Conservation (phyloP, 2,888 invertebrate species). For the Nomada goodeniana region DNA sequence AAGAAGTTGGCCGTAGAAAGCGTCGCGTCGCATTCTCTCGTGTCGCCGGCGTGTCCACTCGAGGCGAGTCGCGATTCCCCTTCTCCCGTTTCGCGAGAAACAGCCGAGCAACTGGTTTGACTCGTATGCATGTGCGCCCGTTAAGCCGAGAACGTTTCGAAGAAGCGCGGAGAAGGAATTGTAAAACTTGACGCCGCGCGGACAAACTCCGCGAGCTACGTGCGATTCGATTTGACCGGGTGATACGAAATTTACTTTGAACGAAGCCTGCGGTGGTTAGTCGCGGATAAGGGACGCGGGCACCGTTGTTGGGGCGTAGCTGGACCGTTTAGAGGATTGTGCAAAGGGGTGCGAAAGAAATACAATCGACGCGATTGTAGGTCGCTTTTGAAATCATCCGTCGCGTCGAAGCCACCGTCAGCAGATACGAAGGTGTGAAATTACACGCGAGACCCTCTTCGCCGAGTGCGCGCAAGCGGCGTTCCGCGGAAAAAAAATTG, state of each 20-base stretch:
- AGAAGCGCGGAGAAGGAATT: constrained; percentile 39
- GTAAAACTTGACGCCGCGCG: constrained; percentile 1
- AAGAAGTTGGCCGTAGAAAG: constrained; percentile 20
- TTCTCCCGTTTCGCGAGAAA: constrained; percentile 56
- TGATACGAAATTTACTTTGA: not conserved
- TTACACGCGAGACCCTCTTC: constrained; percentile 49
- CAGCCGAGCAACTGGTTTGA: constrained; percentile 67
- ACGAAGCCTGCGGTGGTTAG: too few relatives aligned
- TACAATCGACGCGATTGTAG: not conserved
- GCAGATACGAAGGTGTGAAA: constrained; percentile 47
- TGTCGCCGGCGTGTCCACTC: constrained; percentile 48
- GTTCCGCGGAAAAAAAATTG: constrained; percentile 25
- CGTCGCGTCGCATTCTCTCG: constrained; percentile 35
- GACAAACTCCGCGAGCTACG: not conserved
- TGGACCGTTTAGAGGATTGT: too few relatives aligned
- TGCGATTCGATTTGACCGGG: not conserved
- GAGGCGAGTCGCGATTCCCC: constrained; percentile 12
- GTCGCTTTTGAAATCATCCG: constrained; percentile 39
- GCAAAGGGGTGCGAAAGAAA: too few relatives aligned
- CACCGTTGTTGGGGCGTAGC: too few relatives aligned
- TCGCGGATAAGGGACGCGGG: too few relatives aligned
- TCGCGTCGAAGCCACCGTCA: constrained; percentile 31
- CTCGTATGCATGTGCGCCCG: constrained; percentile 48
- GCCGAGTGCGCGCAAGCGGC: constrained; percentile 21
- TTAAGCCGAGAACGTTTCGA: constrained; percentile 55